These are phyloP conservation scores for Psophia crepitans DNA, from an alignment of 2,113 vertebrate genomes.

Conservation along the genomic window DNA sequence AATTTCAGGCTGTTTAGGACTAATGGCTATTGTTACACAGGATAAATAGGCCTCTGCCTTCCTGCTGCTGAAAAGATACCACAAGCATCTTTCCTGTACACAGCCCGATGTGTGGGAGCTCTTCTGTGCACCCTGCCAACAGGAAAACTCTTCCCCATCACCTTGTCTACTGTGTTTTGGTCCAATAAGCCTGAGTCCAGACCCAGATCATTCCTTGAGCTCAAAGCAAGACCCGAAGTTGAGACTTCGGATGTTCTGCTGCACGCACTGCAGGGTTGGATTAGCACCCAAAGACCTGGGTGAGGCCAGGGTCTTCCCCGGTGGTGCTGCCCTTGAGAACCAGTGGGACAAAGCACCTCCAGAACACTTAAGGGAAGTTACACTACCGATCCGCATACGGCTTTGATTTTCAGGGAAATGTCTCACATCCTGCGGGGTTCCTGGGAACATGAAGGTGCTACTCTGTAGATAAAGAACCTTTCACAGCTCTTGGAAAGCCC, in stretches of 20 bases:
- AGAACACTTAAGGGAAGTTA: background rate
- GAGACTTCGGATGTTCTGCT: background rate
- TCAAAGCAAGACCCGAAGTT: background rate
- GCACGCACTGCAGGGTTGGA: accelerated
- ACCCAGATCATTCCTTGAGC: background rate
- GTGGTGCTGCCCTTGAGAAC: background rate
- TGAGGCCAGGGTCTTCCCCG: background rate
- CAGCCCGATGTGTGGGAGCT: background rate
- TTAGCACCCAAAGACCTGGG: background rate
- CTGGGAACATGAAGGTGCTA: background rate
- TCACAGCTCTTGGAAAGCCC: background rate
- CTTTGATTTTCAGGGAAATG: background rate
- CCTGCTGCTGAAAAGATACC: background rate
- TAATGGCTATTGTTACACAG: background rate
- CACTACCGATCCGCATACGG: background rate
- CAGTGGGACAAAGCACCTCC: background rate
- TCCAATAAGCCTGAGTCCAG: background rate
- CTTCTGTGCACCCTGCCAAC: background rate
- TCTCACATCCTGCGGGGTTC: background rate
- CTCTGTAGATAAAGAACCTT: background rate
- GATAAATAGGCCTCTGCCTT: background rate
- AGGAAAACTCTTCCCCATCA: background rate
- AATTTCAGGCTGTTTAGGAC: background rate
- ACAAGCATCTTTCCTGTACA: background rate
- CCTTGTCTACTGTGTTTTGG: background rate